Base-by-base conservation (phyloP, 2,113 vertebrate species). In the Halichoeres trimaculatus region DNA sequence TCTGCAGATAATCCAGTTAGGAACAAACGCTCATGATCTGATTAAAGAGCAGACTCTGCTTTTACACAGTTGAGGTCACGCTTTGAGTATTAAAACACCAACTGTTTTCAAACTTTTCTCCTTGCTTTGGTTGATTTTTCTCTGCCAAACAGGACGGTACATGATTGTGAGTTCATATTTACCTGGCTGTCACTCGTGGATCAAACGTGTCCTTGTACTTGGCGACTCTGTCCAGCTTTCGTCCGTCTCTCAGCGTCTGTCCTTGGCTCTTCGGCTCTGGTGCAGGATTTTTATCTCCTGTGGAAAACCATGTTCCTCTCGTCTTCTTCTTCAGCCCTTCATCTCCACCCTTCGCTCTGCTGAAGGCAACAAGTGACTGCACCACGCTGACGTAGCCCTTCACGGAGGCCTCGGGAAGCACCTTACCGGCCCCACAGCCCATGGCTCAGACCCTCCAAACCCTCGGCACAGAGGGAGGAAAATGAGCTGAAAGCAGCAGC, bases 191-290 rank as follows among this genome's bases (percentile, higher is more conserved):
- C 47, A 92, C 67, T 8, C 88, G 84, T 10, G 84, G 76, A 45
- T 92, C 89, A 88, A 91, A 92, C 83, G 68, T 91, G 40, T 86
- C 88, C 48, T 85, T 85, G 13, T 92, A 93, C 56, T 36, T 88
- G 26, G 50, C 23, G 9, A 20, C 64, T 61, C 50, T 78, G 34
- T 51, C 17, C 72, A 7, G 38, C 5, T 20, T 64, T 14, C 10
- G 61, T 55, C 41, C 60, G 0, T 68, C 68, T 35, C 23, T 56
- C 48, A 5, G 13, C 4, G 2, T n/a, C 53, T n/a, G 58, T 66
- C 22, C 35, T 4, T 59, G 51, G 12, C 10, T 16, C 53, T 13
- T 40, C 10, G 75, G 10, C 2, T 20, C 34, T 3, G 43, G 63
- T n/a, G 23, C 66, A 9, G 0, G 24, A 23, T 6, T 51, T 23